These are phyloP conservation scores for Sphaeramia orbicularis DNA, from an alignment of 2,797 vertebrate species.

Conservation along the genomic window DNA sequence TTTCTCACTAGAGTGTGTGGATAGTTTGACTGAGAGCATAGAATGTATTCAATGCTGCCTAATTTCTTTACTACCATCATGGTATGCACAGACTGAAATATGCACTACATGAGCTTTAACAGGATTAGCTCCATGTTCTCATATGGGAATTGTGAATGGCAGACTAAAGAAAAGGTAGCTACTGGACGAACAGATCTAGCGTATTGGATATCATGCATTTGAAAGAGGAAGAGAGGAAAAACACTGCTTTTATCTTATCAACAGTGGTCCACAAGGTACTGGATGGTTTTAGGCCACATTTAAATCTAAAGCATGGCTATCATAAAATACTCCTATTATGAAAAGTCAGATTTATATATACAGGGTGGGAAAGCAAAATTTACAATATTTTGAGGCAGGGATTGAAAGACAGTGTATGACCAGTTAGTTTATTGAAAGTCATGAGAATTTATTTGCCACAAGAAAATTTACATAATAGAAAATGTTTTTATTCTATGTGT, in stretches of 20 bases:
- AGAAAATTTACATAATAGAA: too few relatives aligned
- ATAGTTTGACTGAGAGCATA: conserved; percentile 30
- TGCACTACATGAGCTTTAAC: conserved; percentile 37
- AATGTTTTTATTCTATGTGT: too few relatives aligned
- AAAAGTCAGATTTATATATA: too few relatives aligned
- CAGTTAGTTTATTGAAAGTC: too few relatives aligned
- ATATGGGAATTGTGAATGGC: conserved; percentile 34
- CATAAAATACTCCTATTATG: too few relatives aligned
- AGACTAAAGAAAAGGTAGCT: conserved; percentile 26
- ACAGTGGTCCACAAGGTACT: conserved; percentile 22
- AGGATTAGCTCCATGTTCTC: conserved; percentile 34
- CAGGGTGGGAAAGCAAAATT: too few relatives aligned
- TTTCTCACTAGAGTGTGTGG: conserved; percentile 32
- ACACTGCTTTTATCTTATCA: conserved; percentile 38
- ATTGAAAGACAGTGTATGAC: too few relatives aligned
- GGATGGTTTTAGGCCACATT: conserved; percentile 26
- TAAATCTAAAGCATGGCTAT: too few relatives aligned
- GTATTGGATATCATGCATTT: conserved; percentile 53
- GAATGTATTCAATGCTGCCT: conserved; percentile 47
- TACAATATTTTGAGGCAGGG: too few relatives aligned
- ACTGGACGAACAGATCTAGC: conserved; percentile 40
- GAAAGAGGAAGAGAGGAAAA: conserved; percentile 60
- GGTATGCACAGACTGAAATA: conserved; percentile 11
- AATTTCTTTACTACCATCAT: conserved; percentile 38
- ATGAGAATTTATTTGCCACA: too few relatives aligned